A percentile compares a stretch with the other conserved stretches of the same genome.
phyloP scores from a whole-genome alignment of 2,888 invertebrate genomes.

The Ametastegia equiseti region DNA sequence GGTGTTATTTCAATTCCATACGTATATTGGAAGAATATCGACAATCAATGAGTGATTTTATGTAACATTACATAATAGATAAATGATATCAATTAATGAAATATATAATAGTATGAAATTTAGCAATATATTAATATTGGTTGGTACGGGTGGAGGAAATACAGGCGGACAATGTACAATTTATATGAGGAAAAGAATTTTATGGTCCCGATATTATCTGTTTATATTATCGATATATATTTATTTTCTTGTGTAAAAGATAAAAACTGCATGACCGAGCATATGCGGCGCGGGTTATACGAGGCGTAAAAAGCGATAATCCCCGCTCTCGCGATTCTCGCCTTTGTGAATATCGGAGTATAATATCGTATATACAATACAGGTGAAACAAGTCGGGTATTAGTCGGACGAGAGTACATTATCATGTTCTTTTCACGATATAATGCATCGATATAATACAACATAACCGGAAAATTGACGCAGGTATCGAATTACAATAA shows the following conservation, averaged over 20 bases:
- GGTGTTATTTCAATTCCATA: too few relatives aligned
- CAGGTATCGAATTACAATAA: too few relatives aligned
- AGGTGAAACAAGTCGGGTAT: background rate
- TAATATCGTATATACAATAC: background rate
- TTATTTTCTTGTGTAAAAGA: background rate
- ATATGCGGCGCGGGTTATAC: background rate
- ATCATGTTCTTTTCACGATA: too few relatives aligned
- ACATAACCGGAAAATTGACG: too few relatives aligned
- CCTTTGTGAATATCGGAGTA: constrained; percentile 1
- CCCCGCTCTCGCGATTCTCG: background rate
- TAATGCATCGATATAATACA: too few relatives aligned
- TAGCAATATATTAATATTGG: too few relatives aligned
- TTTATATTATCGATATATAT: background rate
- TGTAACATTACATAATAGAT: too few relatives aligned
- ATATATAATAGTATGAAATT: background rate
- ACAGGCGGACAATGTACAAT: too few relatives aligned
- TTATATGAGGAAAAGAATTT: too few relatives aligned
- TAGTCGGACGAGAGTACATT: too few relatives aligned
- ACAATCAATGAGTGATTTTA: background rate
- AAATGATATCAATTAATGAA: background rate
- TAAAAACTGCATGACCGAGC: background rate
- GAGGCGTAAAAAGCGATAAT: constrained; percentile 19
- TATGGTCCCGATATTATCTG: too few relatives aligned
- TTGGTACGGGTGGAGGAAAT: too few relatives aligned
- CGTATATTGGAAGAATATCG: background rate